Evolutionary conservation across 2,113 vertebrate species (phyloP).

Genomic region (Budorcas taxicolor): DNA sequence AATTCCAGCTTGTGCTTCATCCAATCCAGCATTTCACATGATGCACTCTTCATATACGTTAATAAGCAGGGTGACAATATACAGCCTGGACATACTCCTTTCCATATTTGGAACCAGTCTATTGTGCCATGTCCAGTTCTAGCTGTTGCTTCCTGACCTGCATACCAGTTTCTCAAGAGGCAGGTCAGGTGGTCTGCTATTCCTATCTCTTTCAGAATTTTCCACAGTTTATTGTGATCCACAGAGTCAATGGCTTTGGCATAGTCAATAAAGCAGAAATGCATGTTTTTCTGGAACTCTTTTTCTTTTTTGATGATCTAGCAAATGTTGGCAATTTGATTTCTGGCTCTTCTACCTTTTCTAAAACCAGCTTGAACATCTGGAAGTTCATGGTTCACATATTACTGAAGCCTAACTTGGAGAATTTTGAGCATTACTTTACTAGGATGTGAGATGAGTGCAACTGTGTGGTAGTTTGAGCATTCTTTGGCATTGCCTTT

Average conservation of each 20-base stretch:
- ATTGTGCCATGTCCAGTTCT: too few species aligned
- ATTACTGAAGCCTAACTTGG: not conserved
- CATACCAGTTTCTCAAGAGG: too few species aligned
- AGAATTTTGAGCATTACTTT: not conserved
- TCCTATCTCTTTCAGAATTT: too few species aligned
- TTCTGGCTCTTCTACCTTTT: not conserved
- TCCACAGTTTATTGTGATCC: too few species aligned
- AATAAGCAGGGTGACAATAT: not conserved
- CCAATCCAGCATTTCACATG: not conserved
- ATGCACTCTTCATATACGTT: not conserved
- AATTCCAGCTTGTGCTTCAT: not conserved
- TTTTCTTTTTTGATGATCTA: not conserved
- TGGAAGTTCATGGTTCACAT: rapidly evolving
- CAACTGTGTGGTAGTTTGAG: not conserved
- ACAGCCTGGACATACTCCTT: not conserved
- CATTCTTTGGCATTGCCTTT: not conserved
- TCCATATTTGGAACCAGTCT: not conserved
- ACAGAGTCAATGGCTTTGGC: too few species aligned
- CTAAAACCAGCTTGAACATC: not conserved
- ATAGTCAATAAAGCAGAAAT: too few species aligned
- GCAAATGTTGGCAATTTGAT: not conserved
- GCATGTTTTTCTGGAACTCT: too few species aligned
- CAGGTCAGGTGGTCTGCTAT: too few species aligned
- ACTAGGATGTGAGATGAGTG: not conserved
- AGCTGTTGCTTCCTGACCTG: too few species aligned